These are phyloP conservation scores for Ichneumoninae sp. DNA, from an alignment of 2,888 invertebrate species.

Conservation along the genomic window DNA sequence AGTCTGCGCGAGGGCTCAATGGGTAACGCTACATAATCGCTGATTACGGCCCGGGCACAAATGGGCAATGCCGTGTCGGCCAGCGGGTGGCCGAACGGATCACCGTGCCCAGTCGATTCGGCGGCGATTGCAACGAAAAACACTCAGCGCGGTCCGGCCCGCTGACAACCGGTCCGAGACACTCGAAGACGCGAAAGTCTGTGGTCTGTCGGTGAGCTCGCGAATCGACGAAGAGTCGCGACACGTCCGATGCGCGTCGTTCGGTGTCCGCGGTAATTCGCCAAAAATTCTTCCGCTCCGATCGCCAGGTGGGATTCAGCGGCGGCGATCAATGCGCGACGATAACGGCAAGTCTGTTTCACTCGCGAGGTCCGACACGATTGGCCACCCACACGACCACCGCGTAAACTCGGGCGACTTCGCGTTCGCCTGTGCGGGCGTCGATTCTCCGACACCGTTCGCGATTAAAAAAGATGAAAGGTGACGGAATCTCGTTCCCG, in stretches of 20 bases:
- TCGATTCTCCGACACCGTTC: background rate
- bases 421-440: background rate
- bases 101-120: background rate
- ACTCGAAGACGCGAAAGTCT: constrained; percentile 13
- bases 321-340: background rate
- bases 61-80: constrained; percentile 17
- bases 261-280: background rate
- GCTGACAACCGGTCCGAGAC: background rate
- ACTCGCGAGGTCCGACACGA: constrained; percentile 2
- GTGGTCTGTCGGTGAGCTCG: constrained; percentile 32
- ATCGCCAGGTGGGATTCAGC: background rate
- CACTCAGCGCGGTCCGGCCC: background rate
- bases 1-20: constrained; percentile 78
- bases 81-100: constrained; percentile 12
- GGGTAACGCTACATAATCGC: constrained; percentile 73
- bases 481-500: background rate
- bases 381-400: background rate
- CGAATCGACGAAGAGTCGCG: background rate
- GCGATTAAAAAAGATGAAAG: background rate
- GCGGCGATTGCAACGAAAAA: background rate
- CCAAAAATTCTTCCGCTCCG: background rate
- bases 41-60: constrained; percentile 55
- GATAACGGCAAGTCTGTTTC: background rate
- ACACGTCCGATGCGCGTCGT: background rate
- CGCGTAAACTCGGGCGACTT: background rate